Conservation (phyloP, 2,888 invertebrate species). For the Acrobasis suavella region DNA sequence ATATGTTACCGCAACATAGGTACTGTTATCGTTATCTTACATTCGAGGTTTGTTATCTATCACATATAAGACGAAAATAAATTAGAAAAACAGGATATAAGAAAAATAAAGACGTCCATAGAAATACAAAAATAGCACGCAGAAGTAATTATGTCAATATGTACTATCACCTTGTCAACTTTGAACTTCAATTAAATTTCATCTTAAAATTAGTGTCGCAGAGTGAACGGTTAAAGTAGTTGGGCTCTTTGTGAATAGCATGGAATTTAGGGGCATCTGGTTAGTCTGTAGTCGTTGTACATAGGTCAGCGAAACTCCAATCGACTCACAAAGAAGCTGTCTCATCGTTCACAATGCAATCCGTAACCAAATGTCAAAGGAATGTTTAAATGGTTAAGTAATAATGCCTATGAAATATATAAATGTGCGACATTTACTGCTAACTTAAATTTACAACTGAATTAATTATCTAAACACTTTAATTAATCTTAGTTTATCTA, state of each 20-base stretch:
- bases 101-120: conserved; percentile 69
- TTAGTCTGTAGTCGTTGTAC: conserved; percentile 22
- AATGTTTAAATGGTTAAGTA: conserved; percentile 82
- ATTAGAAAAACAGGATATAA: conserved; percentile 71
- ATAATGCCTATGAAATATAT: conserved; percentile 79
- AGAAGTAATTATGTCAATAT: conserved; percentile 72
- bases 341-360: conserved; percentile 57
- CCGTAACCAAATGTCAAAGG: conserved; percentile 77
- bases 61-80: conserved; percentile 74
- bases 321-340: conserved; percentile 30
- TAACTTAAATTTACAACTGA: conserved; percentile 82
- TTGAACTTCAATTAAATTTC: conserved; percentile 77
- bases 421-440: conserved; percentile 78
- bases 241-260: conserved; percentile 33
- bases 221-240: conserved; percentile 50
- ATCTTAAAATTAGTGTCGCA: conserved; percentile 74
- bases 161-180: conserved; percentile 78
- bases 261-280: conserved; percentile 33
- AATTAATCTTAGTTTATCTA: conserved; percentile 75
- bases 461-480: conserved; percentile 74
- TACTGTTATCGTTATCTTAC: conserved; percentile 53
- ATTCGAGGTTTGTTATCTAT: conserved; percentile 77
- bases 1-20: conserved; percentile 28
- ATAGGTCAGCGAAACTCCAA: conserved; percentile 29
- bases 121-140: conserved; percentile 74